Conservation (phyloP, 2,888 invertebrate genomes). For the Esperia sulphurella region DNA sequence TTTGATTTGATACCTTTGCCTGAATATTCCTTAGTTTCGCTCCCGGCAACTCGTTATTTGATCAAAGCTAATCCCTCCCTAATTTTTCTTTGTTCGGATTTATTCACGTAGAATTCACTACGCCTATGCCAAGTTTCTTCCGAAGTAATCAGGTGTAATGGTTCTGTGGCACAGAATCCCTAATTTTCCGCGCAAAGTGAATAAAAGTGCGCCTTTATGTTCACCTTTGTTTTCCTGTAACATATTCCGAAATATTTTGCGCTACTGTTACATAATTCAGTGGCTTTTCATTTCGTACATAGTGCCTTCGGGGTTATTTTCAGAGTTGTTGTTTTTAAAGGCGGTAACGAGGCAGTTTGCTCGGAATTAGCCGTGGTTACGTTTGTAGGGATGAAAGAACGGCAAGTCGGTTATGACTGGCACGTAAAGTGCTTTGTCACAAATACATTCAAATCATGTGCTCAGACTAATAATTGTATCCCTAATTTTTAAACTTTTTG, state of each 20-base stretch:
- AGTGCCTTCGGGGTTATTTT: conserved; percentile 18
- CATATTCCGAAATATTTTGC: conserved; percentile 33
- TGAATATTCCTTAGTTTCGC: neutral
- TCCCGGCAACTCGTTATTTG: conserved; percentile 6
- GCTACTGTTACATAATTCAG: conserved; percentile 38
- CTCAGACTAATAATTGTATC: too few species aligned
- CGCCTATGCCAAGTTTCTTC: conserved; percentile 3
- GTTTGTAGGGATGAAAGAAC: neutral
- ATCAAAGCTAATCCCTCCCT: conserved; percentile 3
- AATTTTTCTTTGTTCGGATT: conserved; percentile 12
- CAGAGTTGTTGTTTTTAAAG: conserved; percentile 12
- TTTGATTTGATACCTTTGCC: too few species aligned
- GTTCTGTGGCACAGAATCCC: conserved; percentile 10
- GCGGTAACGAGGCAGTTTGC: neutral
- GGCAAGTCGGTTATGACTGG: too few species aligned
- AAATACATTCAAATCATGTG: too few species aligned
- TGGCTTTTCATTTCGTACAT: conserved; percentile 20
- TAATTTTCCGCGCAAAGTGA: conserved; percentile 23
- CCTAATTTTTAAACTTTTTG: too few species aligned
- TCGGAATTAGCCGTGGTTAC: neutral
- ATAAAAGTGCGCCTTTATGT: conserved; percentile 24
- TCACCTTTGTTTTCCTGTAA: conserved; percentile 28
- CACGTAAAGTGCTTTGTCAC: too few species aligned
- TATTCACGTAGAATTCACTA: conserved; percentile 9
- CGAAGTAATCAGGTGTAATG: conserved; percentile 13